A percentile compares a stretch with the other conserved stretches of the same genome.
These are phyloP conservation scores for Bombycilla garrulus DNA, from an alignment of 2,113 vertebrate species.

Conservation along the genomic window DNA sequence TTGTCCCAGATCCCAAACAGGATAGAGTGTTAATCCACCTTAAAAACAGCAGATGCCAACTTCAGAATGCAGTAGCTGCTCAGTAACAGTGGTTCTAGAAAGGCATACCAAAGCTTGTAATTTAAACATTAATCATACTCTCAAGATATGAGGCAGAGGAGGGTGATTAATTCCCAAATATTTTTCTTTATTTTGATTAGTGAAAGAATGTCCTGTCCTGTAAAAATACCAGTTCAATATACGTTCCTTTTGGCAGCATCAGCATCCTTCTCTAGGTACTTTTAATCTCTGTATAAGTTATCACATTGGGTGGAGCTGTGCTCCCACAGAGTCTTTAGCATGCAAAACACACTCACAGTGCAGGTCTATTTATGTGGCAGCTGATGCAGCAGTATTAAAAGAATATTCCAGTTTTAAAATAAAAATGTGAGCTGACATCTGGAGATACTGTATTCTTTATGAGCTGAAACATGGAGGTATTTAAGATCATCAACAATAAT, in stretches of 20 bases:
- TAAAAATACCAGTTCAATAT: neutral
- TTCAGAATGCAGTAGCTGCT: neutral
- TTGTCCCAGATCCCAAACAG: neutral
- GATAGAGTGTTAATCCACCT: neutral
- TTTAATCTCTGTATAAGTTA: conserved; percentile 29
- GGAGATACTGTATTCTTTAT: neutral
- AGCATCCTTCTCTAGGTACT: neutral
- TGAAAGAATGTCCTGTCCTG: neutral
- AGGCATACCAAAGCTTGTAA: neutral
- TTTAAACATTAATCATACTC: conserved; percentile 30
- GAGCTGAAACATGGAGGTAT: neutral
- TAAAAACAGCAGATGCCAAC: neutral
- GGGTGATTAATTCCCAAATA: conserved; percentile 19
- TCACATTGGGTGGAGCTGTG: neutral
- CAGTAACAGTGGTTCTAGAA: neutral
- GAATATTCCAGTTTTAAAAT: conserved; percentile 18
- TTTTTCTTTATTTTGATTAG: conserved; percentile 32
- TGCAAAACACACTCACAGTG: conserved; percentile 21
- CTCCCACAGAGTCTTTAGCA: neutral
- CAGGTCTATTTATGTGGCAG: conserved; percentile 22
- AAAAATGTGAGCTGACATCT: neutral
- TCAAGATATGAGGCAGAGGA: neutral
- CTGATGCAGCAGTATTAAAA: conserved; percentile 28
- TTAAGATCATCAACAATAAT: conserved; percentile 9
- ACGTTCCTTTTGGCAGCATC: conserved; percentile 25